These are phyloP conservation scores for Brachymystax lenok DNA, from an alignment of 2,797 vertebrate species.

Conservation along the genomic window DNA sequence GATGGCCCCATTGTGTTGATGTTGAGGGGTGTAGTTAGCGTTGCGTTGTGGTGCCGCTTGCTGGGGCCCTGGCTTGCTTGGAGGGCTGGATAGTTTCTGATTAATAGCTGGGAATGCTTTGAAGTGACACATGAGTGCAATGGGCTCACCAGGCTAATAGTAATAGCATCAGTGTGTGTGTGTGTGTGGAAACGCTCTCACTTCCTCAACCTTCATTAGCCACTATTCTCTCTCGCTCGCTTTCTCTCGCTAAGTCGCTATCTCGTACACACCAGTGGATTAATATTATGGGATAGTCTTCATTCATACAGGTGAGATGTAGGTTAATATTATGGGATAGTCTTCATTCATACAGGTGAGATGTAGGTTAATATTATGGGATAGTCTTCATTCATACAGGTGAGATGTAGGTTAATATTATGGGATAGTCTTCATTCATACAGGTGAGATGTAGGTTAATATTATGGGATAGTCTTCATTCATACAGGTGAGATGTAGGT, in stretches of 20 bases:
- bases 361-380: no score
- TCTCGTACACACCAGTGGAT: neutral
- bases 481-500: no score
- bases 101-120: constrained; percentile 77
- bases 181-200: constrained; percentile 32
- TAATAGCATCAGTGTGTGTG: constrained; percentile 56
- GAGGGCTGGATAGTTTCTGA: constrained; percentile 68
- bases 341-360: no score
- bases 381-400: no score
- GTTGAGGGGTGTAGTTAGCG: constrained; percentile 62
- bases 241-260: neutral
- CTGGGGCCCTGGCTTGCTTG: constrained; percentile 49
- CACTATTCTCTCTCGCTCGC: constrained; percentile 36
- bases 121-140: constrained; percentile 74
- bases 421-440: no score
- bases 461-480: no score
- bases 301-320: no score
- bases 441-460: no score
- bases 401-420: no score
- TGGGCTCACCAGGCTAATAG: constrained; percentile 63
- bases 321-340: no score
- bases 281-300: no score
- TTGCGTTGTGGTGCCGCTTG: constrained; percentile 52
- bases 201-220: constrained; percentile 68
- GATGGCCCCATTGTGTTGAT: constrained; percentile 75